These are phyloP conservation scores for Proterorhinus semilunaris DNA, from an alignment of 2,113 vertebrate species.

Conservation along the genomic window DNA sequence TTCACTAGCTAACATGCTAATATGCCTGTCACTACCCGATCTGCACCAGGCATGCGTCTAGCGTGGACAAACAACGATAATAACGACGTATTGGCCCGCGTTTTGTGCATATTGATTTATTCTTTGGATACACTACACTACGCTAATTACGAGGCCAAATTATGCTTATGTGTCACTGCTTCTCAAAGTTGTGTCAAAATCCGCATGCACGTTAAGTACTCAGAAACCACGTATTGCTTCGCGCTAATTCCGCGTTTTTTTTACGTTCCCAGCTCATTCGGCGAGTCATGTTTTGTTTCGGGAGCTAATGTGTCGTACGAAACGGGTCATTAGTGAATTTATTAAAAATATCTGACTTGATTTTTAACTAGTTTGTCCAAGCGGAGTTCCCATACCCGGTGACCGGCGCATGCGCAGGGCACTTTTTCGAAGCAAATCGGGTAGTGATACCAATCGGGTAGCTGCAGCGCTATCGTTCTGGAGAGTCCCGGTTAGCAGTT, in stretches of 20 bases:
- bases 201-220: neutral
- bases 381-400: neutral
- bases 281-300: neutral
- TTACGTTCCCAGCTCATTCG: neutral
- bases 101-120: neutral
- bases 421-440: neutral
- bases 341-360: neutral
- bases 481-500: constrained; percentile 50
- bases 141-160: neutral
- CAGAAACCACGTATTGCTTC: neutral
- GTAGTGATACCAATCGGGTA: neutral
- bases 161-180: neutral
- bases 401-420: neutral
- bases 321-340: neutral
- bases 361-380: neutral
- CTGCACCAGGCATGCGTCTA: constrained; percentile 32
- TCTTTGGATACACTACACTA: too few relatives aligned
- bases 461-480: constrained; percentile 18
- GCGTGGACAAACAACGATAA: neutral
- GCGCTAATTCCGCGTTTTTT: neutral
- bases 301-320: neutral
- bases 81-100: neutral
- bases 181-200: neutral
- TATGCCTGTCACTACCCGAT: constrained; percentile 31
- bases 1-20: constrained; percentile 52